A percentile compares a stretch with the other conserved stretches of the same genome.
Conservation (phyloP, 2,113 vertebrate species). For the Phylloscopus trochiloides region DNA sequence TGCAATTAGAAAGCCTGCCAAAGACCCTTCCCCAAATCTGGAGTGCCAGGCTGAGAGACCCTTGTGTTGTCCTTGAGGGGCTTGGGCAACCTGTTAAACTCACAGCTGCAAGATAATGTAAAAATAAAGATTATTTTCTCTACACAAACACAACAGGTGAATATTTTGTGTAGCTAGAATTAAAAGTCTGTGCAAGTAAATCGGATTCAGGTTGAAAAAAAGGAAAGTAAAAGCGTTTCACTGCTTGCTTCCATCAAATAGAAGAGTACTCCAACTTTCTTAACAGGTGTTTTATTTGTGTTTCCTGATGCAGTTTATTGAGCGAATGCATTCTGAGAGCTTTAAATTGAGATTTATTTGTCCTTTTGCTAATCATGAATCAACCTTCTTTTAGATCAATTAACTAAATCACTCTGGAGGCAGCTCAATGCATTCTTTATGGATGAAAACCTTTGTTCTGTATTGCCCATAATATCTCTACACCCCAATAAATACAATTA, state of each 20-base stretch:
- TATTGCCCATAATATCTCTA: slow-evolving; percentile 48
- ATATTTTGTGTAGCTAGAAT: not conserved
- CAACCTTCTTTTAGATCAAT: slow-evolving; percentile 69
- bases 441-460: slow-evolving; percentile 65
- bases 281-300: not conserved
- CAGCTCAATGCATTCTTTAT: slow-evolving; percentile 57
- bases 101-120: not conserved
- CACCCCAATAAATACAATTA: slow-evolving; percentile 63
- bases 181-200: not conserved
- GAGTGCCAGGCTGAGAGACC: not conserved
- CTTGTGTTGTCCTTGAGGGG: not conserved
- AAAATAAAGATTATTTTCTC: not conserved
- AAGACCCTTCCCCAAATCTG: not conserved
- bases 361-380: slow-evolving; percentile 69
- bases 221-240: not conserved
- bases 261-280: not conserved
- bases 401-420: slow-evolving; percentile 70
- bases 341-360: slow-evolving; percentile 76
- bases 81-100: not conserved
- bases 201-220: not conserved
- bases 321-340: slow-evolving; percentile 28
- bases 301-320: slow-evolving; percentile 36
- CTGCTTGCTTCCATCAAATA: not conserved
- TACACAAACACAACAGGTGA: not conserved
- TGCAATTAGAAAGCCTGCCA: not conserved